Conservation (phyloP, 2,113 vertebrate genomes). For the Bambusicola thoracicus region DNA sequence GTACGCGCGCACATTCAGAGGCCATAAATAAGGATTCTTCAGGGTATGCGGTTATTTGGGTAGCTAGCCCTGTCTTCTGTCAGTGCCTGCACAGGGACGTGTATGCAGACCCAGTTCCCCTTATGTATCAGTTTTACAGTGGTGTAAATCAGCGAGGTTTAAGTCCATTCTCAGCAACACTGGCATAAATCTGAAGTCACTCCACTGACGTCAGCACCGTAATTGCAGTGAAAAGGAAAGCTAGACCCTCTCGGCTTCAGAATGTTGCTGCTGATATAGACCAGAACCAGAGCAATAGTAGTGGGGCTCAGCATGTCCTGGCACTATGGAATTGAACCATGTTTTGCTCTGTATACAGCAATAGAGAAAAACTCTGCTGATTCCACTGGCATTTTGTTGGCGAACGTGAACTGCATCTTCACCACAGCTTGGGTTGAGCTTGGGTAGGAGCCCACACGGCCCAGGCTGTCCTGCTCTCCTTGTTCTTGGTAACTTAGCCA, state of each 20-base stretch:
- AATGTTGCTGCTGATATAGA: not conserved
- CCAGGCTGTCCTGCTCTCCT: not conserved
- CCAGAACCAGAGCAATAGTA: not conserved
- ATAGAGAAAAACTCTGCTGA: not conserved
- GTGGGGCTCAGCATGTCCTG: not conserved
- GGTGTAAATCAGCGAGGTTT: not conserved
- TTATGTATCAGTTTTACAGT: not conserved
- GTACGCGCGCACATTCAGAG: accelerated
- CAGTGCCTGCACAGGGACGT: not conserved
- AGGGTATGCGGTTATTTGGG: not conserved
- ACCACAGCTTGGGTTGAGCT: not conserved
- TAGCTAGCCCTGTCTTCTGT: constrained; percentile 34
- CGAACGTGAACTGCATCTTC: not conserved
- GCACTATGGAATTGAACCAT: not conserved
- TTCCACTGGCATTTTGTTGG: not conserved
- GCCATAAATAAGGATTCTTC: constrained; percentile 43
- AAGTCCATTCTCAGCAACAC: not conserved
- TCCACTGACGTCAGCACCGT: not conserved
- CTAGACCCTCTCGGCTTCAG: not conserved
- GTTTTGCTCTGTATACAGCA: not conserved
- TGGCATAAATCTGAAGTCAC: not conserved
- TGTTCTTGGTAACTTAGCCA: not conserved
- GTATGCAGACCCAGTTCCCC: not conserved
- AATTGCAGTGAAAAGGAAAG: not conserved
- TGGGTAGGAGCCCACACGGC: not conserved